Evolutionary conservation across 2,888 invertebrate species (phyloP).

Genomic region (Lampropteryx suffumata): DNA sequence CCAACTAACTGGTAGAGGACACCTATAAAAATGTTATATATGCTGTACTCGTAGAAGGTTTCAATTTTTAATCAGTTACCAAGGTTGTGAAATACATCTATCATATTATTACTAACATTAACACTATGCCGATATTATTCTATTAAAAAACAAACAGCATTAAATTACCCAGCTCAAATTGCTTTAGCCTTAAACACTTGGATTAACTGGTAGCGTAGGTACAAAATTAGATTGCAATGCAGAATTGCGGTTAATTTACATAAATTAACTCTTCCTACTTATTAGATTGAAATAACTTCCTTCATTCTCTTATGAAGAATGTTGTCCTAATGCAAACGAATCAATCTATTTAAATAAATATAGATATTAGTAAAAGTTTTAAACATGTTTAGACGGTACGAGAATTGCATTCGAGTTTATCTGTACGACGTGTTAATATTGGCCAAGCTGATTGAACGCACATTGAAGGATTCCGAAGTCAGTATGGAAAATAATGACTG

Average conservation of each 20-base stretch:
- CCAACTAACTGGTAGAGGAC: too few species aligned
- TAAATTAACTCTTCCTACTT: conserved; percentile 30
- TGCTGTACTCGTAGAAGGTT: background rate
- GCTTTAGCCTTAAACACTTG: conserved; percentile 30
- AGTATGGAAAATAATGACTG: too few species aligned
- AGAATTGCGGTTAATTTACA: conserved; percentile 28
- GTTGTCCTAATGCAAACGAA: conserved; percentile 11
- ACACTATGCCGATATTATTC: conserved; percentile 21
- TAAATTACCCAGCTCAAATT: conserved; percentile 28
- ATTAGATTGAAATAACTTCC: conserved; percentile 36
- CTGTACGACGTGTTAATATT: too few species aligned
- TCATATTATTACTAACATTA: conserved; percentile 14
- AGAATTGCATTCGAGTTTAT: too few species aligned
- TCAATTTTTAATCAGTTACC: background rate
- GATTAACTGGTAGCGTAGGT: conserved; percentile 22
- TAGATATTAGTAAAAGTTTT: too few species aligned
- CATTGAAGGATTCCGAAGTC: too few species aligned
- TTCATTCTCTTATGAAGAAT: conserved; percentile 27
- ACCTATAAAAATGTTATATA: too few species aligned
- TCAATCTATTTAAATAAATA: background rate
- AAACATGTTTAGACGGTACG: too few species aligned
- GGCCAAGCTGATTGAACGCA: too few species aligned
- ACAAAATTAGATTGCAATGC: conserved; percentile 28
- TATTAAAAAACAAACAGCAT: conserved; percentile 21
- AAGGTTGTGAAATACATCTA: conserved; percentile 19